These are phyloP conservation scores for Conus ventricosus DNA, from an alignment of 1,140 invertebrate genomes.

Conservation along the genomic window DNA sequence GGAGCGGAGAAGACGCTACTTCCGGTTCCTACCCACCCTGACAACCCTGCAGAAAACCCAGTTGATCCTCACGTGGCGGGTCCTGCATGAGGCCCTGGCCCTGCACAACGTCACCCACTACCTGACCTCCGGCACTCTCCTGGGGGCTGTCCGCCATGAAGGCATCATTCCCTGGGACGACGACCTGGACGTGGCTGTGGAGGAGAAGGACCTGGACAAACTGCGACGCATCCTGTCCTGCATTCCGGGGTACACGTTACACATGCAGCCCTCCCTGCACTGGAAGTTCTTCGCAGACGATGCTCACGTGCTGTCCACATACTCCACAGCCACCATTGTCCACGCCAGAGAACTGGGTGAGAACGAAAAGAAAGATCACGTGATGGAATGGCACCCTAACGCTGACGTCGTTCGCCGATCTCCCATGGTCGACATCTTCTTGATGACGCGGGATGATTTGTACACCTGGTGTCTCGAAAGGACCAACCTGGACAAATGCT, in stretches of 20 bases:
- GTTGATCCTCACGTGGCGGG: constrained; percentile 16
- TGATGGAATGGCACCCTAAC: neutral
- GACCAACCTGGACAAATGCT: neutral
- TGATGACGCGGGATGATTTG: constrained; percentile 11
- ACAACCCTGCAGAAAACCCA: neutral
- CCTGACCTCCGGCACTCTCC: neutral
- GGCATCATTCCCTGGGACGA: constrained; percentile 43
- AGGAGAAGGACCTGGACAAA: constrained; percentile 1
- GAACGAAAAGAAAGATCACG: neutral
- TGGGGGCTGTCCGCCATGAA: constrained; percentile 16
- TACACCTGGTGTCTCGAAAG: constrained; percentile 25
- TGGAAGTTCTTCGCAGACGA: constrained; percentile 34
- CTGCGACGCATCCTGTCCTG: constrained; percentile 29
- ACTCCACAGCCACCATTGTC: neutral
- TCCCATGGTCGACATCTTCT: constrained; percentile 39
- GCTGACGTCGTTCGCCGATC: neutral
- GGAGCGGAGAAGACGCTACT: neutral
- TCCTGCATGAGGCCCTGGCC: neutral
- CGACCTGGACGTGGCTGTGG: constrained; percentile 35
- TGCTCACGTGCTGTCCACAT: neutral
- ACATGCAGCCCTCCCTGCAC: constrained; percentile 26
- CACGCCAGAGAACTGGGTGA: neutral
- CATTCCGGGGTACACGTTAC: constrained; percentile 20
- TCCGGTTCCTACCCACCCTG: neutral
- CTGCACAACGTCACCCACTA: constrained; percentile 9